Evolutionary conservation across 1,140 invertebrate species (phyloP).

Genomic region (Gonioctena quinquepunctata): DNA sequence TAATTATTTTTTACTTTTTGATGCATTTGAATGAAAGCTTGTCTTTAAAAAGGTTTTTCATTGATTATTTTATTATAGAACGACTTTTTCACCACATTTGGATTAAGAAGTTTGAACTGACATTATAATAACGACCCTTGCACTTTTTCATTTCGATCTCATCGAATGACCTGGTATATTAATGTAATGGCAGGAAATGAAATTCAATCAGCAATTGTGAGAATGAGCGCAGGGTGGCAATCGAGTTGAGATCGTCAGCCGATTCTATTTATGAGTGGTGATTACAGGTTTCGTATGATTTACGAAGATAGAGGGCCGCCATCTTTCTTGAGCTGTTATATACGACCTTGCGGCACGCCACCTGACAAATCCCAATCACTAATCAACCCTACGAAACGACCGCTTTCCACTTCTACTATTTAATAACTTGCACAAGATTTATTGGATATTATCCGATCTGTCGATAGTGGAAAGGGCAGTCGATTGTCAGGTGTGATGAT

Average conservation of each 20-base stretch:
- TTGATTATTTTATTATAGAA: too few relatives aligned
- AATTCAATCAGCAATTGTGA: background rate
- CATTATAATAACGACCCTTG: too few relatives aligned
- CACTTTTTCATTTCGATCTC: too few relatives aligned
- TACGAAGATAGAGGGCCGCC: conserved; percentile 42
- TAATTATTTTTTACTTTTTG: too few relatives aligned
- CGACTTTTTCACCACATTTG: too few relatives aligned
- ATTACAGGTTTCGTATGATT: conserved; percentile 52
- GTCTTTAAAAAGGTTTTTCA: too few relatives aligned
- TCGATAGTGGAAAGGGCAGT: background rate
- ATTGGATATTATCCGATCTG: conserved; percentile 14
- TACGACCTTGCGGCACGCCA: conserved; percentile 48
- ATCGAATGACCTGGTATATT: too few relatives aligned
- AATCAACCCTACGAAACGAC: conserved; percentile 25
- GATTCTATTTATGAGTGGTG: conserved; percentile 49
- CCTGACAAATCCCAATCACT: conserved; percentile 47
- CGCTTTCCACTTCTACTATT: background rate
- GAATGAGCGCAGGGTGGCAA: background rate
- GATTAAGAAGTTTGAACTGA: too few relatives aligned
- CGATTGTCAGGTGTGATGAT: too few relatives aligned
- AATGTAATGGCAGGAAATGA: too few relatives aligned
- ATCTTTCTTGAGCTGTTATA: conserved; percentile 45
- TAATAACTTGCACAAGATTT: conserved; percentile 23
- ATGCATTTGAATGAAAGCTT: too few relatives aligned
- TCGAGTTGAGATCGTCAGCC: conserved; percentile 24